Base-by-base conservation (phyloP, 53 echinoderm and acorn worm genomes). In the Antedon mediterranea region DNA sequence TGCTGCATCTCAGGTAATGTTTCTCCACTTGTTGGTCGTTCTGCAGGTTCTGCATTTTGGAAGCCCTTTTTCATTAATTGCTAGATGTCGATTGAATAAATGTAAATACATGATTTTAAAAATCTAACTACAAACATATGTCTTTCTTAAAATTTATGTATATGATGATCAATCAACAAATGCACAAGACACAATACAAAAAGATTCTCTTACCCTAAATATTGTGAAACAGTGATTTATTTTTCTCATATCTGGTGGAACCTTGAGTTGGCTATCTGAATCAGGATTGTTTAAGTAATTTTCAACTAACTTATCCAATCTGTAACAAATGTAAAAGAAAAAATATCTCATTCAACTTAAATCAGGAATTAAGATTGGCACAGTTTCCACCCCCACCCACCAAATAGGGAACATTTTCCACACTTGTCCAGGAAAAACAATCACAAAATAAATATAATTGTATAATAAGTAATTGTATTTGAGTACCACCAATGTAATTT, bases 211-310 rank as follows among this genome's bases (percentile, higher is more conserved):
- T 72, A 91, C 95, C 87, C 89, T 91, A 28, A 97, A 78, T 86
- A 97, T 90, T 71, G 88, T 88, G 79, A 98, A 98, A 74, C 81
- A 84, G 30, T 88, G 81, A 80, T 93, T 98, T 31, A 98, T 98
- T 71, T 98, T 98, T 82, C 93, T 93, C 93, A 98, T 98, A 75
- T 98, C 92, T 14, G 98, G 90, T 73, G 92, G 92, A 15, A 98
- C 85, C 73, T 98, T 86, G 18, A 90, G 80, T 27, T 77, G 43
- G 14, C 83, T 76, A 26, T 98, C 98, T 7, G 90, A 82, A 77
- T 98, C 98, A 33, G 88, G 75, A 37, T 98, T 85, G 37, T 90
- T 87, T 41, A 97, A 32, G 80, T 78, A 98, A 32, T 75, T 34
- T 26, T 85, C 77, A 4, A 98, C 85, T 20, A 79, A 81, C 43